Percentiles rank a stretch among this genome's conserved stretches.
Evolutionary conservation across 2,113 vertebrate genomes (phyloP).

Genomic region (Corynorhinus townsendii): DNA sequence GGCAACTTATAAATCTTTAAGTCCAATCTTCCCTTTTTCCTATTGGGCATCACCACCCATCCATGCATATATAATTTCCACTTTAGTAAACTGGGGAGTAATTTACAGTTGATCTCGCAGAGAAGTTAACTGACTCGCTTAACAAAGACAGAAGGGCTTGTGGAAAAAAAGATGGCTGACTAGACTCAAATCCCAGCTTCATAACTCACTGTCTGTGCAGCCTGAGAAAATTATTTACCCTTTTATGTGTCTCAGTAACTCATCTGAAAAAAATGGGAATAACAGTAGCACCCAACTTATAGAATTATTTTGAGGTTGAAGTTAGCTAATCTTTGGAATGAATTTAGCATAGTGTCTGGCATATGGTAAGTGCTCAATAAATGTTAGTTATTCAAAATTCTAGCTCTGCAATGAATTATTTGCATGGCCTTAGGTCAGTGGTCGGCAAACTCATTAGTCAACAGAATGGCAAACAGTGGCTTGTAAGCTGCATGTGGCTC

Average conservation of each 20-base stretch:
- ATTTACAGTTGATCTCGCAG: not conserved
- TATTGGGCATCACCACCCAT: not conserved
- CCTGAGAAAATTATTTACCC: not conserved
- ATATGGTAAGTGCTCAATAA: not conserved
- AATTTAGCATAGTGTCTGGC: not conserved
- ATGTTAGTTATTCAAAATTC: not conserved
- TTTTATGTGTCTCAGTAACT: not conserved
- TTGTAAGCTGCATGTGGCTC: fast-evolving
- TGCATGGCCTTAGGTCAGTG: not conserved
- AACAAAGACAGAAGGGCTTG: not conserved
- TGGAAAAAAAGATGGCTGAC: not conserved
- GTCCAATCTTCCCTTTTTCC: not conserved
- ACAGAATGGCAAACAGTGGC: no score
- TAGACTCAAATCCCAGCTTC: not conserved
- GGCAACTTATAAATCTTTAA: not conserved
- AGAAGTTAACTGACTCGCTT: not conserved
- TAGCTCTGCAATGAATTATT: not conserved
- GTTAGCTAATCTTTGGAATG: not conserved
- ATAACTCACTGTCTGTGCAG: not conserved
- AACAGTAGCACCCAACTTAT: not conserved
- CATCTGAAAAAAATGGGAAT: not conserved
- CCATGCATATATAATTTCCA: not conserved
- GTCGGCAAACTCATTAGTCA: no score
- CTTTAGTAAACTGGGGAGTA: not conserved
- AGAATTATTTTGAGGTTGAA: not conserved